Evolutionary conservation across 2,797 vertebrate genomes (phyloP).

Genomic region (Caiman crocodilus): DNA sequence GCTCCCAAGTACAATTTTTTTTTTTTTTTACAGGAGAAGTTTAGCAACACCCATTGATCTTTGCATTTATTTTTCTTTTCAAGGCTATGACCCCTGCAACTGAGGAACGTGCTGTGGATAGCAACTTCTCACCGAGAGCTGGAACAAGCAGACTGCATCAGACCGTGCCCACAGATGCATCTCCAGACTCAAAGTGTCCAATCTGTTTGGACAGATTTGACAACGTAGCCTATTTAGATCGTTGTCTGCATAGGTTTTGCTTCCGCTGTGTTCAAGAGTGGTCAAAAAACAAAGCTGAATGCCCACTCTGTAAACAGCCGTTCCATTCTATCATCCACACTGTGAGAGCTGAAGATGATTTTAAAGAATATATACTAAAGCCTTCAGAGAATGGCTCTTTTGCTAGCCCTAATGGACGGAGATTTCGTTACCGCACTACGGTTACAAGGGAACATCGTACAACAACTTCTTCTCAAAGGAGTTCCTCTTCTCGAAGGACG

Average conservation of each 20-base stretch:
- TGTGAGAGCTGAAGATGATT: slow-evolving; percentile 92
- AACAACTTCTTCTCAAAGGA: slow-evolving; percentile 65
- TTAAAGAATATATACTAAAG: slow-evolving; percentile 88
- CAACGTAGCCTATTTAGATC: slow-evolving; percentile 91
- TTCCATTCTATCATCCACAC: slow-evolving; percentile 95
- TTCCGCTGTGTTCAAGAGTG: slow-evolving; percentile 96
- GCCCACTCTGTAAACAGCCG: slow-evolving; percentile 95
- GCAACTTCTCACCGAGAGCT: slow-evolving; percentile 78
- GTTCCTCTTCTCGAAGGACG: slow-evolving; percentile 76
- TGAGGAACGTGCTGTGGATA: slow-evolving; percentile 84
- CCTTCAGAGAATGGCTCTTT: slow-evolving; percentile 87
- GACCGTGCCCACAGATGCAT: slow-evolving; percentile 84
- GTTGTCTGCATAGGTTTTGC: slow-evolving; percentile 95
- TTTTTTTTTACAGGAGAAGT: neutral
- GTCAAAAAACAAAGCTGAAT: slow-evolving; percentile 98
- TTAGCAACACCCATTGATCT: slow-evolving; percentile 4
- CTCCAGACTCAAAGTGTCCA: slow-evolving; percentile 96
- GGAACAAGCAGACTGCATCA: slow-evolving; percentile 80
- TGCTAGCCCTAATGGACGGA: slow-evolving; percentile 84
- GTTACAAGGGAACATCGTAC: slow-evolving; percentile 83
- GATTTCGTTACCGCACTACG: slow-evolving; percentile 93
- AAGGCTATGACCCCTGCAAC: slow-evolving; percentile 86
- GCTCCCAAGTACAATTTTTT: neutral
- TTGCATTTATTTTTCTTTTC: slow-evolving; percentile 66
- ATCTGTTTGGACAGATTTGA: slow-evolving; percentile 95